Conservation (phyloP, 2,888 invertebrate genomes). For the Amorpha juglandis region DNA sequence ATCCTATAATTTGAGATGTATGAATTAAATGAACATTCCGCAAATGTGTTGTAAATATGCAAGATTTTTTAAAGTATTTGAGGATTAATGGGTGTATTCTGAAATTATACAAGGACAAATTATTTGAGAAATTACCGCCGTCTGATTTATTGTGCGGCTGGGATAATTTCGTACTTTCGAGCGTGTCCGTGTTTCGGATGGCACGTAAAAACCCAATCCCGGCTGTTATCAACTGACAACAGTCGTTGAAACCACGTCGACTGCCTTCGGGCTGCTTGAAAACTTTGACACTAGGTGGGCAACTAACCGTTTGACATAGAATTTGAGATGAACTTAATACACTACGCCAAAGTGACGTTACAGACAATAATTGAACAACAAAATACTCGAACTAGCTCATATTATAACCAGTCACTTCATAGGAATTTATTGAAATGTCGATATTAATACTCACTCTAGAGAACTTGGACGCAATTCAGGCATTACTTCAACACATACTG, state of each 20-base stretch:
- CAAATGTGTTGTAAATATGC: neutral
- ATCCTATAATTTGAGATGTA: neutral
- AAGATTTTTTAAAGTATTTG: neutral
- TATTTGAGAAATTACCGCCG: neutral
- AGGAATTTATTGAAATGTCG: neutral
- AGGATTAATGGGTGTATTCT: neutral
- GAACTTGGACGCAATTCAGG: slow-evolving; percentile 12
- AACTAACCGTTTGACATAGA: too few relatives aligned
- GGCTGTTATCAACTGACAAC: too few relatives aligned
- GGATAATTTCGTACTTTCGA: neutral
- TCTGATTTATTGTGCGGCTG: neutral
- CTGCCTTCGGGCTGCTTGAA: too few relatives aligned
- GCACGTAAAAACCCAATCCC: too few relatives aligned
- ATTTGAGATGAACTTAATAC: too few relatives aligned
- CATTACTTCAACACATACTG: neutral
- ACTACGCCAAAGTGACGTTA: too few relatives aligned
- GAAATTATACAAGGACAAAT: neutral
- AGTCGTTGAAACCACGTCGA: too few relatives aligned
- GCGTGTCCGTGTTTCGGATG: too few relatives aligned
- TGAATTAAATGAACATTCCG: neutral
- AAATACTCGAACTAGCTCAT: too few relatives aligned
- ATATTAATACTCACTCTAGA: neutral
- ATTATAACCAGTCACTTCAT: neutral
- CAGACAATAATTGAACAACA: too few relatives aligned
- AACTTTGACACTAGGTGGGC: too few relatives aligned